phyloP scores from a whole-genome alignment of 2,797 vertebrate genomes.

The Staurois parvus region DNA sequence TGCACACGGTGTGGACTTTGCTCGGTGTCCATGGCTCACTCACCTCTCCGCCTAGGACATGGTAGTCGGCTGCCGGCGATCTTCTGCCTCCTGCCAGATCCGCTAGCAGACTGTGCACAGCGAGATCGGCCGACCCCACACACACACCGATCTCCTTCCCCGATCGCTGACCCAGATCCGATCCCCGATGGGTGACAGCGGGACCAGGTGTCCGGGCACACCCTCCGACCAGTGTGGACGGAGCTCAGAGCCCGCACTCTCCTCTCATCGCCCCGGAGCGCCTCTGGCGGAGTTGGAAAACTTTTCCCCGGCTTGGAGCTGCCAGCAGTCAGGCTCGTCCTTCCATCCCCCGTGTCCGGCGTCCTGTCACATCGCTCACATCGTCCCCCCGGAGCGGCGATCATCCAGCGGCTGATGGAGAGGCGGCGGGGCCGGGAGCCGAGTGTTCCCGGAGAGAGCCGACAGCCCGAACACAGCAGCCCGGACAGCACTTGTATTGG shows the following conservation, averaged over 20 bases:
- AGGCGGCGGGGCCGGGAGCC: background rate
- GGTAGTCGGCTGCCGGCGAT: constrained; percentile 66
- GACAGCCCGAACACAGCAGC: constrained; percentile 25
- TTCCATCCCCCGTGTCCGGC: constrained; percentile 48
- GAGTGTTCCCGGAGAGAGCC: constrained; percentile 8
- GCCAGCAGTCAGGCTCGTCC: constrained; percentile 34
- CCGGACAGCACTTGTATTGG: constrained; percentile 5
- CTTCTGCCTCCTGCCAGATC: constrained; percentile 64
- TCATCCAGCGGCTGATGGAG: background rate
- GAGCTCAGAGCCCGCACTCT: constrained; percentile 37
- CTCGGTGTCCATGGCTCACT: constrained; percentile 63
- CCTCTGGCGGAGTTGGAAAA: constrained; percentile 58
- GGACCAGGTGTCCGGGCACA: constrained; percentile 45
- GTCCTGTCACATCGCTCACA: constrained; percentile 3
- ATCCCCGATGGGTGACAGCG: constrained; percentile 42
- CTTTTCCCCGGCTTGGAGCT: constrained; percentile 61
- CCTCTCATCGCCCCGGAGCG: constrained; percentile 65
- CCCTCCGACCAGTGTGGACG: constrained; percentile 41
- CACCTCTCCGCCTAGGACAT: constrained; percentile 79
- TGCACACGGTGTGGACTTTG: constrained; percentile 2
- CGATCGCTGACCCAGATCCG: background rate
- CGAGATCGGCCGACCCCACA: background rate
- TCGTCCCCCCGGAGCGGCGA: background rate
- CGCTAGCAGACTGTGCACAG: background rate
- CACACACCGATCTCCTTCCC: no score